Evolutionary conservation across 2,797 vertebrate species (phyloP).

Genomic region (Syncerus caffer): DNA sequence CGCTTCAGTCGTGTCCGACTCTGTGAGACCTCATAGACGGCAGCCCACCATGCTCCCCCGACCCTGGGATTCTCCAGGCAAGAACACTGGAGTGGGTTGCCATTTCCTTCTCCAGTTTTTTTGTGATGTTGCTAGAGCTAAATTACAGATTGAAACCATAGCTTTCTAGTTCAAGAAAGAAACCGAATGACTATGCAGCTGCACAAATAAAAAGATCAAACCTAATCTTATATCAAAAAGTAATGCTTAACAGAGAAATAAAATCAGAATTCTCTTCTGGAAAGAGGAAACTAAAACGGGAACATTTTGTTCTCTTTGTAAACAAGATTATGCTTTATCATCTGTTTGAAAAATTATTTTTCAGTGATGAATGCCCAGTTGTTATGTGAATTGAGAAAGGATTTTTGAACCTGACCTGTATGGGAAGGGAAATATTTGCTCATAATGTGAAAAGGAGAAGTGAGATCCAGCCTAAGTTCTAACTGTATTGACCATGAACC

Average conservation of each 20-base stretch:
- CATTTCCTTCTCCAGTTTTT: background rate
- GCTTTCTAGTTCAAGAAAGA: background rate
- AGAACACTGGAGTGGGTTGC: no score
- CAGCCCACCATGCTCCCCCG: no score
- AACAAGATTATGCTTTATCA: slow-evolving; percentile 30
- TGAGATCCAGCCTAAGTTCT: background rate
- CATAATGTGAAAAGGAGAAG: slow-evolving; percentile 3
- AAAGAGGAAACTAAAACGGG: slow-evolving; percentile 54
- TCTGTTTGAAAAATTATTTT: slow-evolving; percentile 18
- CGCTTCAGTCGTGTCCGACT: no score
- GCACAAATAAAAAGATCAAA: background rate
- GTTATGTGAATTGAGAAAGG: slow-evolving; percentile 21
- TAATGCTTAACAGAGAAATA: slow-evolving; percentile 20
- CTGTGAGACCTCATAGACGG: fast-evolving
- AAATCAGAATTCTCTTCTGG: slow-evolving; percentile 34
- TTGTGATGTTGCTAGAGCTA: background rate
- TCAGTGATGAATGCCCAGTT: background rate
- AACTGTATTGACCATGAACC: background rate
- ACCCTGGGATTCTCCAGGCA: no score
- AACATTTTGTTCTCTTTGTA: background rate
- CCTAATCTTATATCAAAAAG: background rate
- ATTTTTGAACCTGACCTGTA: slow-evolving; percentile 25
- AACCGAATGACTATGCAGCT: background rate
- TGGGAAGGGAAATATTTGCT: slow-evolving; percentile 1
- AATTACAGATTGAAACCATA: slow-evolving; percentile 10